Evolutionary conservation across 2,888 invertebrate species (phyloP), one percentile per base, ranked within the genome.

Genomic region (Lacanobia wlatinum): DNA sequence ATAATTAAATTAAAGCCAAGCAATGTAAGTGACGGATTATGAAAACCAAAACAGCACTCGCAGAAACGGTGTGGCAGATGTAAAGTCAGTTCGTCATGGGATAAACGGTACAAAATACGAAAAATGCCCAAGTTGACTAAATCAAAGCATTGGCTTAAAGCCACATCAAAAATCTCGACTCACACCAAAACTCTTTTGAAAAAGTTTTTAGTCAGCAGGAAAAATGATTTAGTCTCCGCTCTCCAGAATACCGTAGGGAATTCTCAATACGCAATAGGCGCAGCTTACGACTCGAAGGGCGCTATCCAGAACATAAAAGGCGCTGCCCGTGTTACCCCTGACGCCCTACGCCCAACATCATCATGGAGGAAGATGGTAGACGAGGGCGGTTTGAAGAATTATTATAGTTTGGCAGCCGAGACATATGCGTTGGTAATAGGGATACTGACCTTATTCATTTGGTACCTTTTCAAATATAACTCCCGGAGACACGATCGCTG

Each of bases 381-480:
- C 21, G 6, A 6, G 12, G 21, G 16, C 1, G 21, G 18, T 21
- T 21, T 55, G n/a, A 9, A 16, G 14, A 5, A 7, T 14, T 34
- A 40, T 14, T 34, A 40, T 14, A 46, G n/a, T 16, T n/a, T 23
- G 38, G 38, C 18, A 28, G 7, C 40, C 7, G 28, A 56, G 9
- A n/a, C 12, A 34, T 48, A 28, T 14, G 52, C 50, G 7, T n/a
- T 73, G 12, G 40, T 14, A 23, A 52, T 80, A 23, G 28, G 61
- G 9, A 9, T 73, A 38, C n/a, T 76, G 16, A 40, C 52, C n/a
- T 52, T 78, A 12, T 10, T 76, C 12, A 21, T 64, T 18, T 79
- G 64, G 80, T 65, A 53, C 14, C n/a, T 65, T 6, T 7, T 53
- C 16, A 80, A 65, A 34, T 40, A 23, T 21, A n/a, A 18, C 10